phyloP scores from a whole-genome alignment of 2,113 vertebrate genomes.

The Sorex araneus region DNA sequence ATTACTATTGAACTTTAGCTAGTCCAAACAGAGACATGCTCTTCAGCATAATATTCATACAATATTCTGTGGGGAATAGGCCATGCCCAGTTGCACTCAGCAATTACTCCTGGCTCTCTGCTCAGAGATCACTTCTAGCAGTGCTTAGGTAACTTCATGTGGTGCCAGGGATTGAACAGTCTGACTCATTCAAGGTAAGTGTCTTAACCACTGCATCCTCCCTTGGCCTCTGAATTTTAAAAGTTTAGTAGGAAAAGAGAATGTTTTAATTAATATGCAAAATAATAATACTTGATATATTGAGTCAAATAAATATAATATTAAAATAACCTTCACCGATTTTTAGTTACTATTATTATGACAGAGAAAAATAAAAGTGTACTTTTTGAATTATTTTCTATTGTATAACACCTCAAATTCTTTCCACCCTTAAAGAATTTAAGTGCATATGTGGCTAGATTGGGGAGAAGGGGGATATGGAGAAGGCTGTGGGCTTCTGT shows the following conservation, averaged over 20 bases:
- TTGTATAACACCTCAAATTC: background rate
- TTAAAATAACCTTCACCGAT: slow-evolving; percentile 3
- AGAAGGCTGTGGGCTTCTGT: background rate
- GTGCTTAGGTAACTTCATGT: too few relatives aligned
- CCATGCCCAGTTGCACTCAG: too few relatives aligned
- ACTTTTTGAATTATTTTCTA: background rate
- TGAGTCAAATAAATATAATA: slow-evolving; percentile 16
- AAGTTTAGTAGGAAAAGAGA: too few relatives aligned
- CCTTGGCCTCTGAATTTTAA: too few relatives aligned
- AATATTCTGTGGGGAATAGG: too few relatives aligned
- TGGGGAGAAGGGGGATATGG: too few relatives aligned
- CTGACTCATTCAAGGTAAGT: too few relatives aligned
- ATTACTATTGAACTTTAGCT: background rate
- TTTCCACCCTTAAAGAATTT: background rate
- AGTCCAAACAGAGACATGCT: background rate
- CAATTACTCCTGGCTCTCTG: too few relatives aligned
- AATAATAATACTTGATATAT: background rate
- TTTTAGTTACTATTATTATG: background rate
- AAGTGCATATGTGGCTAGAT: background rate
- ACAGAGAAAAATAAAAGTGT: background rate
- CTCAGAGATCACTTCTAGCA: too few relatives aligned
- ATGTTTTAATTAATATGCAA: too few relatives aligned
- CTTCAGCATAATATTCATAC: background rate
- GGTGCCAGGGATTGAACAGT: too few relatives aligned
- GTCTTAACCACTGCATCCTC: too few relatives aligned